Evolutionary conservation across 2,113 vertebrate genomes (phyloP).

Genomic region (Cnemophilus loriae): DNA sequence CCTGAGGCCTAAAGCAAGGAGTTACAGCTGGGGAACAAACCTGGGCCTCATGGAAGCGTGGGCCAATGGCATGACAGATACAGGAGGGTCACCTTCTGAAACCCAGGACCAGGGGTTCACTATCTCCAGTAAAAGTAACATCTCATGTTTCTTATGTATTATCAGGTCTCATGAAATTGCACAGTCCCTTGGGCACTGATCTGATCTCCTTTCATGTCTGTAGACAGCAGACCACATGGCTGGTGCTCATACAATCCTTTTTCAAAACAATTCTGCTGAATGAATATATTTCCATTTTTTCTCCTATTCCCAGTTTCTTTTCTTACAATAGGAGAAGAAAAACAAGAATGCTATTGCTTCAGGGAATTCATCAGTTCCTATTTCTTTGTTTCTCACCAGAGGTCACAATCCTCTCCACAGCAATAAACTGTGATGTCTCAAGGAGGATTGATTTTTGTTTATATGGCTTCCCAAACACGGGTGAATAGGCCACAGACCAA

Average conservation of each 20-base stretch:
- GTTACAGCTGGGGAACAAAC: neutral
- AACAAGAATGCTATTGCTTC: conserved; percentile 1
- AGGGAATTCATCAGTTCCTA: conserved; percentile 2
- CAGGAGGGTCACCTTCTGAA: neutral
- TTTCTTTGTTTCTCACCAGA: conserved; percentile 21
- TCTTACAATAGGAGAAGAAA: conserved; percentile 9
- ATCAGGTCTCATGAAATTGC: neutral
- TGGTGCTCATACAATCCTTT: neutral
- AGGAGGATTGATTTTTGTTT: conserved; percentile 39
- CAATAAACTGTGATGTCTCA: conserved; percentile 40
- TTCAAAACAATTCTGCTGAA: neutral
- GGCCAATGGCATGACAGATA: neutral
- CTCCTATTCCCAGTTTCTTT: neutral
- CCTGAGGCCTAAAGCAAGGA: neutral
- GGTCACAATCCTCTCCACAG: conserved; percentile 47
- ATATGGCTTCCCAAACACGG: neutral
- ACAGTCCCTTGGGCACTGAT: neutral
- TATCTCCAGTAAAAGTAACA: neutral
- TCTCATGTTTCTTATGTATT: neutral
- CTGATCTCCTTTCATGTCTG: neutral
- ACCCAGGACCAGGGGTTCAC: neutral
- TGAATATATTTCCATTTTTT: neutral
- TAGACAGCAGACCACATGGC: neutral
- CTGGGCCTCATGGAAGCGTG: neutral
- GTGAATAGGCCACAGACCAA: neutral